These are phyloP conservation scores for Natator depressus DNA, from an alignment of 2,113 vertebrate genomes.

Conservation along the genomic window DNA sequence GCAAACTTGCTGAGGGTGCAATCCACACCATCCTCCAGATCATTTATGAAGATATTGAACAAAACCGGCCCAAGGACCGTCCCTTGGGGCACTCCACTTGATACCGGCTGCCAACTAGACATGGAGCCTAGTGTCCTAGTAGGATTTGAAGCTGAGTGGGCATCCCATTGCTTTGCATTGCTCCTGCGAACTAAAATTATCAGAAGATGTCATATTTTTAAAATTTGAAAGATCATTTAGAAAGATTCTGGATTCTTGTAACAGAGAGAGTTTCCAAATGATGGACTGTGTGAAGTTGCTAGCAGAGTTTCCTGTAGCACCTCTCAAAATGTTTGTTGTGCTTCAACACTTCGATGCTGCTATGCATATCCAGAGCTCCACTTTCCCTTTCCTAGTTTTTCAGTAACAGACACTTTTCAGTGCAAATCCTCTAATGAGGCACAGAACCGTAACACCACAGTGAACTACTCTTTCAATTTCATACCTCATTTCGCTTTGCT, in stretches of 20 bases:
- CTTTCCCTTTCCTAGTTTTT: neutral
- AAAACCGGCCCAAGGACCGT: no score
- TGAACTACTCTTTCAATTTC: conserved; percentile 29
- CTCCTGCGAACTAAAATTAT: conserved; percentile 57
- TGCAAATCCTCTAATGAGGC: neutral
- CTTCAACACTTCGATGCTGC: neutral
- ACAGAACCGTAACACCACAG: neutral
- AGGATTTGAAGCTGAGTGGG: conserved; percentile 55
- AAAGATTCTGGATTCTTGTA: conserved; percentile 49
- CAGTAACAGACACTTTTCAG: conserved; percentile 12
- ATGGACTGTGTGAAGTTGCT: conserved; percentile 40
- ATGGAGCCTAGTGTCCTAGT: neutral
- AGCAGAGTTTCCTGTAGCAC: neutral
- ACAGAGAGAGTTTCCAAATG: conserved; percentile 46
- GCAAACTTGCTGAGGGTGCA: no score
- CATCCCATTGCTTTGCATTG: conserved; percentile 19
- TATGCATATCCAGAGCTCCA: neutral
- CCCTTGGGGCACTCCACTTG: no score
- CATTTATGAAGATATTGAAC: no score
- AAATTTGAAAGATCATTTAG: neutral
- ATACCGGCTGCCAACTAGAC: no score
- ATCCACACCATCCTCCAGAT: no score
- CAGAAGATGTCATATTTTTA: conserved; percentile 41
- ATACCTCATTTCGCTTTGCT: neutral
- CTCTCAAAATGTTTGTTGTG: neutral